These are phyloP conservation scores for Dryocosmus kuriphilus DNA, from an alignment of 2,888 invertebrate species.

Conservation along the genomic window DNA sequence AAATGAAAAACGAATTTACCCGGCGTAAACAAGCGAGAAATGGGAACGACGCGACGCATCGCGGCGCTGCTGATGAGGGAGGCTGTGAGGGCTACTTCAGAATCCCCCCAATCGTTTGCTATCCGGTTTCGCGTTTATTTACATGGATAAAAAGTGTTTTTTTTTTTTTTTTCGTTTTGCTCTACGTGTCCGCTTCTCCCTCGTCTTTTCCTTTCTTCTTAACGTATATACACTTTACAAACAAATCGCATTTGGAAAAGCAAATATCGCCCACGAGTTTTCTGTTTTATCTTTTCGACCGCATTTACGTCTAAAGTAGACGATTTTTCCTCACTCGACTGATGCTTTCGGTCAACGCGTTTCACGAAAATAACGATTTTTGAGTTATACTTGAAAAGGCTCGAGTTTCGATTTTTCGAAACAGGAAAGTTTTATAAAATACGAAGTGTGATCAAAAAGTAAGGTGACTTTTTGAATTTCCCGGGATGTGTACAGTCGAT, in stretches of 20 bases:
- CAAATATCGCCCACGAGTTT: conserved; percentile 16
- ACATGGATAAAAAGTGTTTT: conserved; percentile 24
- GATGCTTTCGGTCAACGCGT: conserved; percentile 6
- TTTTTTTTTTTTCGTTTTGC: conserved; percentile 21
- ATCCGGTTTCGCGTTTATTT: conserved; percentile 37
- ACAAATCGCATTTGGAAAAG: conserved; percentile 21
- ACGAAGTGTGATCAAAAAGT: no score
- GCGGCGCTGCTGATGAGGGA: conserved; percentile 31
- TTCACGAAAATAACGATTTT: conserved; percentile 3
- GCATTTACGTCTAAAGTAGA: conserved; percentile 23
- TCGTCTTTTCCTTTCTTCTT: conserved; percentile 45
- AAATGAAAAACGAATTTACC: conserved; percentile 38
- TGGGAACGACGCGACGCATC: conserved; percentile 27
- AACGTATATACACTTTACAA: not conserved
- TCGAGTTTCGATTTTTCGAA: not conserved
- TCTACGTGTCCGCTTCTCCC: conserved; percentile 37
- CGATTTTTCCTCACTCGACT: conserved; percentile 40
- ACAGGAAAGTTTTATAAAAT: no score
- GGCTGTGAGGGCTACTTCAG: conserved; percentile 18
- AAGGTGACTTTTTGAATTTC: no score
- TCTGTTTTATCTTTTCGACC: conserved; percentile 20
- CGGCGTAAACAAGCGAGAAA: conserved; percentile 37
- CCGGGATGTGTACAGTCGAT: no score
- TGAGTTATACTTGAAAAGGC: conserved; percentile 7
- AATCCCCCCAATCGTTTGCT: conserved; percentile 25